Evolutionary conservation across 2,888 invertebrate genomes (phyloP).

Genomic region (Polyommatus iphigenia): DNA sequence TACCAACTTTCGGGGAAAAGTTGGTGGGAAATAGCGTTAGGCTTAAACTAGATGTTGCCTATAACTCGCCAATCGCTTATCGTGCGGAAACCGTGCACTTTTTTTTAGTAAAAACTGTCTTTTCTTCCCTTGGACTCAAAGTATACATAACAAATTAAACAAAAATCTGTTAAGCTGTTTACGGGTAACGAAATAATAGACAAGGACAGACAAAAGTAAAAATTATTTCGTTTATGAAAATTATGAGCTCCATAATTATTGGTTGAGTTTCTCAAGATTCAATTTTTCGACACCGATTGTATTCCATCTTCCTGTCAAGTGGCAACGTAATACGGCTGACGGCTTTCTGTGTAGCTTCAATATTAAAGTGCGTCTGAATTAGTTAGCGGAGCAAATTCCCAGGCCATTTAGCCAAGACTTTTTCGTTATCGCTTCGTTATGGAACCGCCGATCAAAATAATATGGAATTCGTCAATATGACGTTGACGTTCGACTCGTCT

Average conservation of each 20-base stretch:
- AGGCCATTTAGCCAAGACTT: too few relatives aligned
- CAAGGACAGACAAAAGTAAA: background rate
- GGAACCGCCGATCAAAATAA: too few relatives aligned
- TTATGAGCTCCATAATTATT: too few relatives aligned
- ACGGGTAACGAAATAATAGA: background rate
- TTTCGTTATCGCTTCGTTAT: too few relatives aligned
- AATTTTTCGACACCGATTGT: too few relatives aligned
- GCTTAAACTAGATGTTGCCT: background rate
- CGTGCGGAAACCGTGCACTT: background rate
- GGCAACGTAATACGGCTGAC: background rate
- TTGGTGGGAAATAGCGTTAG: background rate
- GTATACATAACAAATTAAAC: too few relatives aligned
- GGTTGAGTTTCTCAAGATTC: too few relatives aligned
- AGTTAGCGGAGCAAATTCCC: conserved; percentile 19
- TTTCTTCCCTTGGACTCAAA: background rate
- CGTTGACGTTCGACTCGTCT: too few relatives aligned
- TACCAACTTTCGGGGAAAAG: background rate
- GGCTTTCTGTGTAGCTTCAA: conserved; percentile 19
- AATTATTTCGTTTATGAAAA: too few relatives aligned
- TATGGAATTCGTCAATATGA: too few relatives aligned
- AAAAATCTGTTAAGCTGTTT: background rate
- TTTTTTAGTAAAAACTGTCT: too few relatives aligned
- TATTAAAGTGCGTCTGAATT: conserved; percentile 20
- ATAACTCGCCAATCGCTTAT: background rate
- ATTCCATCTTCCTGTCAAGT: background rate